Evolutionary conservation across 2,113 vertebrate genomes (phyloP).

Genomic region (Heterotis niloticus): DNA sequence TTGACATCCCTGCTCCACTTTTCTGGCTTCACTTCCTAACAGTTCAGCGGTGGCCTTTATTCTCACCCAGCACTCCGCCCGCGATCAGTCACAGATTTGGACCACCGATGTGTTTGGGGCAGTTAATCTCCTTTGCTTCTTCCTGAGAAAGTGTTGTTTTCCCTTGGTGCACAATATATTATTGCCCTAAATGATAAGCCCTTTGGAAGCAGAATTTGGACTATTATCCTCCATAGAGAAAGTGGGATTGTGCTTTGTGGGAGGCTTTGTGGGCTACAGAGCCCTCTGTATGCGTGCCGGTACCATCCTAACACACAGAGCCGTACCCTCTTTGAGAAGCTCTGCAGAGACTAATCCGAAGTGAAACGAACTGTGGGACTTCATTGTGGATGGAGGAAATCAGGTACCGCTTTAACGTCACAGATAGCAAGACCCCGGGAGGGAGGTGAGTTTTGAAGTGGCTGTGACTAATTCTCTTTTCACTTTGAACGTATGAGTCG

Average conservation of each 20-base stretch:
- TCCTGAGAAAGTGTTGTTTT: neutral
- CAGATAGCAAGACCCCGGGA: constrained; percentile 27
- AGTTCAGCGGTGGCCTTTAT: neutral
- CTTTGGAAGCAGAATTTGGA: neutral
- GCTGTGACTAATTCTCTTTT: constrained; percentile 35
- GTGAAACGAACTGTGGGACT: neutral
- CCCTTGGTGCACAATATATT: neutral
- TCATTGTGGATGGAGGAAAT: neutral
- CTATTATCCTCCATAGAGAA: neutral
- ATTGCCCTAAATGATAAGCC: neutral
- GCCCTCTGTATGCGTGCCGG: neutral
- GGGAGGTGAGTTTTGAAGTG: constrained; percentile 26
- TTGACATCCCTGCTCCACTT: neutral
- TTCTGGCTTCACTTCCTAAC: neutral
- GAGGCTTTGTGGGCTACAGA: neutral
- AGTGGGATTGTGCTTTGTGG: neutral
- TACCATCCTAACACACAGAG: neutral
- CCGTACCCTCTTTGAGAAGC: neutral
- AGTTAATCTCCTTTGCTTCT: neutral
- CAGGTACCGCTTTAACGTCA: constrained; percentile 18
- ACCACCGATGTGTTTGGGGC: neutral
- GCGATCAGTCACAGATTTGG: neutral
- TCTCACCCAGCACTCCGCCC: neutral
- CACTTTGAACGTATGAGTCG: neutral
- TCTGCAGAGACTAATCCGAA: neutral